Evolutionary conservation across 1,140 invertebrate species (phyloP).

Genomic region (Pissodes strobi): DNA sequence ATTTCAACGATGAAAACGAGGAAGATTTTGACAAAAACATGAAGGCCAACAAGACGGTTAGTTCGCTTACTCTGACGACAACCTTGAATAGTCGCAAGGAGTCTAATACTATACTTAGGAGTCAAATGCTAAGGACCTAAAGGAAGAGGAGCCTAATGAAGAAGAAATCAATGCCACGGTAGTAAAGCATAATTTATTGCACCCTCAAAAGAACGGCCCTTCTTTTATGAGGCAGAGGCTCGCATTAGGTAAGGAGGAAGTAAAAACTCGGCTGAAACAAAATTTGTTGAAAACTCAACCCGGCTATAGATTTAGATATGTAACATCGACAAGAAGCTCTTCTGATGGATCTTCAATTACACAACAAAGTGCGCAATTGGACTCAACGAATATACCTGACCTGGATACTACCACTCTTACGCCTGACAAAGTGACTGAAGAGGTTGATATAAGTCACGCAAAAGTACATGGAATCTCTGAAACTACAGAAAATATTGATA

Average conservation of each 20-base stretch:
- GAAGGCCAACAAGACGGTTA: conserved; percentile 22
- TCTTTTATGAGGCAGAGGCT: not conserved
- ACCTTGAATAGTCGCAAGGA: conserved; percentile 11
- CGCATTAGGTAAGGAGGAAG: conserved; percentile 12
- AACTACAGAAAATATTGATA: conserved; percentile 1
- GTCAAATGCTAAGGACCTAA: not conserved
- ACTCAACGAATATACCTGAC: not conserved
- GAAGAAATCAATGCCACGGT: not conserved
- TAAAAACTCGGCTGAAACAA: not conserved
- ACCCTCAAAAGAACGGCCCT: not conserved
- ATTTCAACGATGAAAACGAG: conserved; percentile 25
- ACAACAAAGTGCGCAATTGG: not conserved
- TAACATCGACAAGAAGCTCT: not conserved
- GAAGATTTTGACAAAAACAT: not conserved
- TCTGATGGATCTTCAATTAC: not conserved
- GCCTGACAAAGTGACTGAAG: not conserved
- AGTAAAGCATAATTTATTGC: not conserved
- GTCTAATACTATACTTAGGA: too few relatives aligned
- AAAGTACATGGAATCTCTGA: too few relatives aligned
- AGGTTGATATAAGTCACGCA: not conserved
- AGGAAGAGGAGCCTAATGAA: too few relatives aligned
- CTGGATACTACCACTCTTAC: not conserved
- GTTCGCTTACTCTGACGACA: conserved; percentile 2
- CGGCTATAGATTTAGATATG: not conserved
- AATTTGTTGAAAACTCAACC: conserved; percentile 2